Percentiles rank a stretch among this genome's conserved stretches.
These are phyloP conservation scores for Protobothrops mucrosquamatus DNA, from an alignment of 2,113 vertebrate species.

Conservation along the genomic window DNA sequence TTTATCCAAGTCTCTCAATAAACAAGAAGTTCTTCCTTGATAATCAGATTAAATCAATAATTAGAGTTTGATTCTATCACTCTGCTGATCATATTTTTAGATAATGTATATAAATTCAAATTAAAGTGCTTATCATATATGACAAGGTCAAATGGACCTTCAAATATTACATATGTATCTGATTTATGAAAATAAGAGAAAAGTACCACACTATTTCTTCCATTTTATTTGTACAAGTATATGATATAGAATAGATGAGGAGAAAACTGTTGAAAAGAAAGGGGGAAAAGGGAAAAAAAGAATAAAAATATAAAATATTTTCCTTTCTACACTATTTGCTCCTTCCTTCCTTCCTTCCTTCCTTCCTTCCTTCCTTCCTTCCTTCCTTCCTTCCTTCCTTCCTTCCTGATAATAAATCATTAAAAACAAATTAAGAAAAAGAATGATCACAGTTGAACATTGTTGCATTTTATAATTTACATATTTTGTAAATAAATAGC, in stretches of 20 bases:
- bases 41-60: slow-evolving; percentile 15
- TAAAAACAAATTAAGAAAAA: too few relatives aligned
- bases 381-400: too few relatives aligned
- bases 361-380: too few relatives aligned
- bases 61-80: not conserved
- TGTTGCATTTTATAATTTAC: too few relatives aligned
- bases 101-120: not conserved
- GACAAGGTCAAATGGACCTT: not conserved
- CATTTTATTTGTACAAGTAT: not conserved
- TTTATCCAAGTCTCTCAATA: not conserved
- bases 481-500: too few relatives aligned
- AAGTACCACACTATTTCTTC: not conserved
- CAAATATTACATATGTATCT: not conserved
- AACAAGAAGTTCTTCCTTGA: not conserved
- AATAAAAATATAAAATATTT: too few relatives aligned
- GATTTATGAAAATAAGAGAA: not conserved
- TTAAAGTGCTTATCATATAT: not conserved
- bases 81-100: slow-evolving; percentile 27
- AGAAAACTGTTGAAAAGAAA: not conserved
- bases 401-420: too few relatives aligned
- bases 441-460: too few relatives aligned
- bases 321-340: too few relatives aligned
- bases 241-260: not conserved
- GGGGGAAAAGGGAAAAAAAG: too few relatives aligned
- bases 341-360: too few relatives aligned